phyloP scores from a whole-genome alignment of 2,888 invertebrate genomes.

The Sarcophaga variegata region DNA sequence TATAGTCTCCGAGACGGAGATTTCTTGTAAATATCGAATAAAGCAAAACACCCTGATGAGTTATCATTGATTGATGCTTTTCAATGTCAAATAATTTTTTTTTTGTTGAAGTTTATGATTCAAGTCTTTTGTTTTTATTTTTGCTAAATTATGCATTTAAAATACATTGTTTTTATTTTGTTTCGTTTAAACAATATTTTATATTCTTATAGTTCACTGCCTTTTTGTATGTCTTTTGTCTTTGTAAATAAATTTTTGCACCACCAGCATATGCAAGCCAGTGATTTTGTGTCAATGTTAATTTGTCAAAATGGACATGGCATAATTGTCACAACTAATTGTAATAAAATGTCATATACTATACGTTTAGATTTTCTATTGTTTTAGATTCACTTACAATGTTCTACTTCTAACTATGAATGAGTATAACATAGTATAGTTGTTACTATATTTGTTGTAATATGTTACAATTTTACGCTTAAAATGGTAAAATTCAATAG shows the following conservation, averaged over 20 bases:
- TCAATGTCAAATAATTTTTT: neutral
- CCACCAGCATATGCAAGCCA: conserved; percentile 65
- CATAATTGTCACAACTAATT: conserved; percentile 67
- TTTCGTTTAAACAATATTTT: neutral
- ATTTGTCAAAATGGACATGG: conserved; percentile 70
- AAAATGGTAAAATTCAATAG: conserved; percentile 68
- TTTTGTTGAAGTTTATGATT: neutral
- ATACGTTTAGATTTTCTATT: neutral
- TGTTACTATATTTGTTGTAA: neutral
- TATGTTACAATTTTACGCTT: conserved; percentile 50
- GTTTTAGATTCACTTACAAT: too few species aligned
- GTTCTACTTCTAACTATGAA: neutral
- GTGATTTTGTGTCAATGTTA: conserved; percentile 80
- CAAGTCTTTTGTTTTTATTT: conserved; percentile 31
- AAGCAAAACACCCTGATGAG: too few species aligned
- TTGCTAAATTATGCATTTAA: conserved; percentile 9
- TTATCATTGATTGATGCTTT: neutral
- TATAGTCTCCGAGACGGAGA: too few species aligned
- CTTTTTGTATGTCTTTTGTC: conserved; percentile 66
- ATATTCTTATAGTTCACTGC: conserved; percentile 44
- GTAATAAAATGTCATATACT: conserved; percentile 46
- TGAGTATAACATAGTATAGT: conserved; percentile 10
- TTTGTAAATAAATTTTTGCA: neutral
- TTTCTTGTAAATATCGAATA: too few species aligned
- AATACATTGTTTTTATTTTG: neutral